These are phyloP conservation scores for Callithrix jacchus DNA, from an alignment of 2,113 vertebrate species.

Conservation along the genomic window DNA sequence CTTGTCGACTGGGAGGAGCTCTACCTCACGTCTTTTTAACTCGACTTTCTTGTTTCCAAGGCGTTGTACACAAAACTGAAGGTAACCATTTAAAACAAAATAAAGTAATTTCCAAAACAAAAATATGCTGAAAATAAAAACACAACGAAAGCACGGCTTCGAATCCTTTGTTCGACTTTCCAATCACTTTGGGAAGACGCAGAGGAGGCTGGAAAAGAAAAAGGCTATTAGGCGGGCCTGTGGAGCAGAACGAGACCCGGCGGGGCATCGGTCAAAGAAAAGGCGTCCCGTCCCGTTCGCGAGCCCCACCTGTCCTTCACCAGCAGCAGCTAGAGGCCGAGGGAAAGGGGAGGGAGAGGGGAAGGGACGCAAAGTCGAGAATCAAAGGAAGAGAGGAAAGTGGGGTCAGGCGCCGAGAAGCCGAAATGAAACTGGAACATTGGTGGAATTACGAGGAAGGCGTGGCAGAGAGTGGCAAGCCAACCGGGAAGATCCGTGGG, in stretches of 20 bases:
- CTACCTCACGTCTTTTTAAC: background rate
- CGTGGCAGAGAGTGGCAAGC: conserved; percentile 59
- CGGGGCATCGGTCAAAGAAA: background rate
- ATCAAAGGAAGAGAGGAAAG: background rate
- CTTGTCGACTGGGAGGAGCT: background rate
- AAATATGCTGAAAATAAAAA: background rate
- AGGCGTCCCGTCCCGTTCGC: background rate
- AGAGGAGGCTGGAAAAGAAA: background rate
- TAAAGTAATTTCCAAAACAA: background rate
- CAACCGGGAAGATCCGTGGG: background rate
- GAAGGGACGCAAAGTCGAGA: background rate
- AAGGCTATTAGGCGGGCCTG: background rate
- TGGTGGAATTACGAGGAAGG: conserved; percentile 57
- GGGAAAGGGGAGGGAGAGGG: rapidly evolving
- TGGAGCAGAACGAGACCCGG: background rate
- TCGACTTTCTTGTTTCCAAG: background rate
- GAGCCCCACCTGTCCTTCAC: background rate
- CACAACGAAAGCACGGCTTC: background rate
- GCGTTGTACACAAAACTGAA: background rate
- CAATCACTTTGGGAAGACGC: conserved; percentile 19
- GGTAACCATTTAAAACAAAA: background rate
- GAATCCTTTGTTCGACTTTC: conserved; percentile 38
- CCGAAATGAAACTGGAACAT: background rate
- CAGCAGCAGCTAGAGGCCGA: background rate
- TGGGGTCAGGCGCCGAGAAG: background rate